Base-by-base conservation (phyloP, 2,113 vertebrate genomes). In the Genyomyrus donnyi region DNA sequence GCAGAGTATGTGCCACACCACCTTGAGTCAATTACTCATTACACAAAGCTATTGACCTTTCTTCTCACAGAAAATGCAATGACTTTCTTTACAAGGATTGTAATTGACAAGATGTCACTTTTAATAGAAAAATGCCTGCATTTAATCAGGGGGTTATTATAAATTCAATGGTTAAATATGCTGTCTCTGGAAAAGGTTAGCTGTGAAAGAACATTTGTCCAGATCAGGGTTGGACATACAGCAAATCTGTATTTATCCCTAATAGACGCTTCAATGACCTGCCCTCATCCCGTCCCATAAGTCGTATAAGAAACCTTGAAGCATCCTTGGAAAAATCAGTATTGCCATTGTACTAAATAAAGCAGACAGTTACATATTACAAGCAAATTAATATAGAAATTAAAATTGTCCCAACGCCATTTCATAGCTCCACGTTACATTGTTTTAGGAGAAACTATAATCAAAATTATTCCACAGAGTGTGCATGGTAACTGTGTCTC, bases 51-150 rank as follows among this genome's bases (percentile, higher is more conserved):
- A 96, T 96, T 96, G 96, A 96, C 96, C 95, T 96, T 96, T 96
- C 94, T 94, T 94, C 94, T 93, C 95, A 95, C 94, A 95, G 94
- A 95, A 96, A 96, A 95, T 95, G 95, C 95, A 94, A 93, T 93
- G 93, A 95, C 95, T 95, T 95, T 96, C 94, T 95, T 93, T 93
- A 93, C 93, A 87, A 94, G 95, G 94, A 95, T 94, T 96, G 94
- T 95, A 96, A 96, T 96, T 96, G 96, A 96, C 96, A 96, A 95
- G 95, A 95, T 96, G 96, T 96, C 95, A 95, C 94, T 95, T 95
- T 95, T 96, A 95, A 95, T 95, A 95, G 95, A 96, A 96, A 96
- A 96, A 95, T 95, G 94, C 93, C 93, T 93, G 95, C 94, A 94
- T 96, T 95, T 95, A 93, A 92, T 93, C 93, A 93, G 93, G 93